Base-by-base conservation (phyloP, 2,888 invertebrate genomes). In the Harpalus rubripes region DNA sequence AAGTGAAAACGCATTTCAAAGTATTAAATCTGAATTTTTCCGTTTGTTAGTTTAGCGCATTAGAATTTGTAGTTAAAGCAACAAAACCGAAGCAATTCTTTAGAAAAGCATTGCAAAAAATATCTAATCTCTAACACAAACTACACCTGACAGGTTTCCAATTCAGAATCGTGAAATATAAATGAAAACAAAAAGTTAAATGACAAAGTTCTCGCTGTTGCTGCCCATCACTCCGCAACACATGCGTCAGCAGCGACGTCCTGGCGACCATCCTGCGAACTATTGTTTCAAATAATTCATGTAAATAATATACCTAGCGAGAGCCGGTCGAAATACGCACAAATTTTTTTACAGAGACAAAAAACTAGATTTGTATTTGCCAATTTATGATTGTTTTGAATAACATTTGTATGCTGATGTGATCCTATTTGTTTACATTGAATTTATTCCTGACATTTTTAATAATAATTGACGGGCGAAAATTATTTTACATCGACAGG, bases 101-200 rank as follows among this genome's bases (percentile, higher is more conserved):
- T 18, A 10, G 44, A 44, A 18, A 22, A 74, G 72, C 72, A 44
- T 16, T n/a, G 32, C 39, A 83, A 83, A 83, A 61, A 76, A 61
- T 74, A 83, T 76, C 44, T 83, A 83, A 83, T 76, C 76, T 78
- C 78, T 83, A 39, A 74, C 61, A 44, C 58, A 76, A 76, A 83
- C 83, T 83, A 52, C 61, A 83, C 39, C 74, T 83, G 83, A 83
- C 83, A 83, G 74, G 56, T 83, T 83, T 83, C 83, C 83, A 83
- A 83, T 76, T 15, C 41, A 76, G 76, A 83, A 59, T 83, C 83
- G 83, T 83, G 76, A 83, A 83, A 83, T 74, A 83, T 83, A 83
- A 83, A 83, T 83, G 83, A 83, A 83, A 83, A 83, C 76, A 83
- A 83, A 83, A 74, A 59, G 59, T 74, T 83, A 83, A 83, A 83